A percentile compares a stretch with the other conserved stretches of the same genome.
Evolutionary conservation across 2,113 vertebrate genomes (phyloP).

Genomic region (Pseudorectes ferrugineus): DNA sequence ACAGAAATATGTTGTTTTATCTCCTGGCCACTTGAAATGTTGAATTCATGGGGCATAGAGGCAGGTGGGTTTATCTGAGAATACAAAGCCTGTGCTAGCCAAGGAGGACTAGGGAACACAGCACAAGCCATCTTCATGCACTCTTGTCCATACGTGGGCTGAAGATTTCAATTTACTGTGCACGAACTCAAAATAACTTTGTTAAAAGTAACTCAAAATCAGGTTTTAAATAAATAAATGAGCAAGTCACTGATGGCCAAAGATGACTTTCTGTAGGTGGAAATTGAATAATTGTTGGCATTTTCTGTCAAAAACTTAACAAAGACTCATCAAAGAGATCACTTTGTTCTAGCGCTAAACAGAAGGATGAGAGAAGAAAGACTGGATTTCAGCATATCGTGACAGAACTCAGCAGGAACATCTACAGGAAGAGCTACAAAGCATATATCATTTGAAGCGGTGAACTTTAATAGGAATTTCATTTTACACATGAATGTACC

Average conservation of each 20-base stretch:
- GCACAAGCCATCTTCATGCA: not conserved
- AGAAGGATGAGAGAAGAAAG: conserved; percentile 19
- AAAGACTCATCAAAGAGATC: conserved; percentile 14
- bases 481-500: conserved; percentile 53
- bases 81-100: not conserved
- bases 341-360: not conserved
- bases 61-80: not conserved
- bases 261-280: not conserved
- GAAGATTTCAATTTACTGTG: not conserved
- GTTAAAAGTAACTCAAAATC: not conserved
- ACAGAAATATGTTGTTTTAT: not conserved
- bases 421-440: conserved; percentile 42
- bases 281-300: not conserved
- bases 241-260: not conserved
- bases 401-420: conserved; percentile 59
- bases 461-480: conserved; percentile 60
- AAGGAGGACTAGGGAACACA: not conserved
- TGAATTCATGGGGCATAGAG: accelerated
- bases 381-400: conserved; percentile 15
- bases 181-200: not conserved
- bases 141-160: accelerated
- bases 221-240: not conserved
- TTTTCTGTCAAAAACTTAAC: conserved; percentile 22
- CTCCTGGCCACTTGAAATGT: not conserved
- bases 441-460: conserved; percentile 52